Conservation (phyloP, 2,113 vertebrate species). For the Morone chrysops region DNA sequence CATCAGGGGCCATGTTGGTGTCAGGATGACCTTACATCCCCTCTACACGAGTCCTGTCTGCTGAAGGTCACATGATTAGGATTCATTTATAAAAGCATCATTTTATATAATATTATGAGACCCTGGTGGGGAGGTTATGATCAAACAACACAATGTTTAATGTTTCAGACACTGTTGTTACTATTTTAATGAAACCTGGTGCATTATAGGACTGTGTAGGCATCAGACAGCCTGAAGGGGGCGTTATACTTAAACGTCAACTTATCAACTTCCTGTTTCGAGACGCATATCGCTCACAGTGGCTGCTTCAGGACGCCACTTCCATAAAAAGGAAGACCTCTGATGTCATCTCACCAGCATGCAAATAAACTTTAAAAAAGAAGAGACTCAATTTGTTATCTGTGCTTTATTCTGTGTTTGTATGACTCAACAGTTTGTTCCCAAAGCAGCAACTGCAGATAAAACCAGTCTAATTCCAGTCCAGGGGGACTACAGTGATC, state of each 20-base stretch:
- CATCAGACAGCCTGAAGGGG: slow-evolving; percentile 4
- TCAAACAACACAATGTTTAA: neutral
- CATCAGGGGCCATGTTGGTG: neutral
- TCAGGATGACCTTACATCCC: neutral
- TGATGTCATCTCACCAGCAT: neutral
- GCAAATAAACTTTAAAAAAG: neutral
- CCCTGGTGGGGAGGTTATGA: neutral
- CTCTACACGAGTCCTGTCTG: neutral
- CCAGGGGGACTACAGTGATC: slow-evolving; percentile 16
- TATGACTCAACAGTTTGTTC: neutral
- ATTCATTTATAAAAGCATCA: neutral
- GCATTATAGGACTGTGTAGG: neutral
- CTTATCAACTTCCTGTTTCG: neutral
- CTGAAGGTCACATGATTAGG: neutral
- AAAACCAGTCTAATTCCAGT: slow-evolving; percentile 42
- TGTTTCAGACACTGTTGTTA: neutral
- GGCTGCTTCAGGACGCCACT: neutral
- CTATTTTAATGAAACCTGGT: neutral
- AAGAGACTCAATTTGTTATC: slow-evolving; percentile 9
- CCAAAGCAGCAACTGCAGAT: slow-evolving; percentile 12
- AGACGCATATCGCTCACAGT: neutral
- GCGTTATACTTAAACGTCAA: neutral
- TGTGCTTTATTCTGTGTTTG: slow-evolving; percentile 57
- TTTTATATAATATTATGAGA: neutral
- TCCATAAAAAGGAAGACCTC: too few species aligned